phyloP scores from a whole-genome alignment of 2,888 invertebrate genomes.

The Nebria salina region DNA sequence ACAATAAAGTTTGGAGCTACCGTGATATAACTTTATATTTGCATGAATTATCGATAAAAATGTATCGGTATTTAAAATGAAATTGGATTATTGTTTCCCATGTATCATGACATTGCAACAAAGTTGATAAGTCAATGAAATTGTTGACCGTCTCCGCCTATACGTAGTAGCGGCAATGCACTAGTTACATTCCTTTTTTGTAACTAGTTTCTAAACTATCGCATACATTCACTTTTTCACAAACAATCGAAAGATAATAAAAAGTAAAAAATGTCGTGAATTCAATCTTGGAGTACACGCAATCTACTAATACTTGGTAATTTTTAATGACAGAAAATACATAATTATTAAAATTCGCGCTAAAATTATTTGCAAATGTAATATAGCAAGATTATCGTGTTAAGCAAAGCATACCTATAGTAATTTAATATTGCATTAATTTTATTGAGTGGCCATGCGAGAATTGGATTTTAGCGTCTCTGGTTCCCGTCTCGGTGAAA shows the following conservation, averaged over 20 bases:
- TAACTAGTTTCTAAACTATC: background rate
- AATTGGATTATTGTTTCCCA: background rate
- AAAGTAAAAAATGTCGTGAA: background rate
- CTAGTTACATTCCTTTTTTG: background rate
- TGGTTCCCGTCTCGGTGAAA: constrained; percentile 9
- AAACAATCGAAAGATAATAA: background rate
- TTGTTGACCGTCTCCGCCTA: background rate
- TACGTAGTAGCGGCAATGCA: background rate
- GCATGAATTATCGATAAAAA: background rate
- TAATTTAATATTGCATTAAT: constrained; percentile 10
- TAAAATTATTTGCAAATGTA: background rate
- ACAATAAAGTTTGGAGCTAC: too few species aligned
- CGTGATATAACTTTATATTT: too few species aligned
- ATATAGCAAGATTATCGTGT: constrained; percentile 8
- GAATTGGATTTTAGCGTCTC: constrained; percentile 6
- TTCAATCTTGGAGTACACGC: background rate
- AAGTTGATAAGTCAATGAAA: background rate
- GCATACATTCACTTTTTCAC: background rate
- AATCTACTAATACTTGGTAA: background rate
- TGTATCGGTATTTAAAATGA: background rate
- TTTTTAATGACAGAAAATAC: background rate
- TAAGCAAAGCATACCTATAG: constrained; percentile 13
- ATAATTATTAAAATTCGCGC: background rate
- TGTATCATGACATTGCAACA: background rate
- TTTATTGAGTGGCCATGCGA: background rate